Base-by-base conservation (phyloP, 1,140 invertebrate species). In the Drosophila gunungcola region DNA sequence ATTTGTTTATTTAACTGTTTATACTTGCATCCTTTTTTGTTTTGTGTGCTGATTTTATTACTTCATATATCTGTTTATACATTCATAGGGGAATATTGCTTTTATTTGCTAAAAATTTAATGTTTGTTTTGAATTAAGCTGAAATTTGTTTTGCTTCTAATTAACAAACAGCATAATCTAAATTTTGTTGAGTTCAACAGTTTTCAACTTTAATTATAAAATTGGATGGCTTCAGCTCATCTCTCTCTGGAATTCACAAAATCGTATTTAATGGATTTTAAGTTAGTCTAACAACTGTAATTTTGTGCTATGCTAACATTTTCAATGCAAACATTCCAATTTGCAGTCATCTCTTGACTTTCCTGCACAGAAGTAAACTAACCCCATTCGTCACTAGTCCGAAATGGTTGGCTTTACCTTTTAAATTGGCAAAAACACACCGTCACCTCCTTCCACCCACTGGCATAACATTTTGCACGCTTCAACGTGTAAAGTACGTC, bases 401-500 rank as follows among this genome's bases (percentile, higher is more conserved):
- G 32, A 29, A 51, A 27, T 56, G 49, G 52, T 69, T 60, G 16
- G 42, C 55, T 58, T 62, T 57, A 38, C 63, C 67, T 62, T 64
- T 82, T 73, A 63, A 82, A 73, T 82, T 82, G 73, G 53, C 52
- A 13, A 73, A 74, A 62, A 63, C 27, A 62, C 4, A 38, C n/a
- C 16, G 10, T 38, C 25, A 32, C 29, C 39, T 42, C 16, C 48
- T 29, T 42, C 36, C 41, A 43, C 43, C 43, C 25, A 25, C 42
- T 45, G 16, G 36, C 68, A 60, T 27, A 49, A 32, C 48, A 64
- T 82, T 80, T 82, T 78, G 79, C 80, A 74, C 75, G 77, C 80
- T 75, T 65, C 46, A 73, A 52, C 43, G 62, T 82, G 79, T 78
- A 56, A 82, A 82, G 82, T 63, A 53, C 78, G 79, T 74, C 74